Evolutionary conservation across 2,797 vertebrate species (phyloP).

Genomic region (Acanthiza pusilla): DNA sequence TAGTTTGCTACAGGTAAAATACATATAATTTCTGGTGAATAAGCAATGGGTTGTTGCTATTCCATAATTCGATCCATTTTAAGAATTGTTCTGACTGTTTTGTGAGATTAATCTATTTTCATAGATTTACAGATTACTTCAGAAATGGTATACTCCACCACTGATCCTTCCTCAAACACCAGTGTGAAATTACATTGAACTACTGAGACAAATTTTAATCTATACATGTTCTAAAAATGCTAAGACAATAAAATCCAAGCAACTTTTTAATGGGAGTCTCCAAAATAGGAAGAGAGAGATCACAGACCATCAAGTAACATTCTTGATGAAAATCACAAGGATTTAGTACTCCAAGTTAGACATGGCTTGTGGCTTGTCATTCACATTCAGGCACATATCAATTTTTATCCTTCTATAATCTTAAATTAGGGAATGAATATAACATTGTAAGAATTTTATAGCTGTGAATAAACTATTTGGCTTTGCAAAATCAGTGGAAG

Average conservation of each 20-base stretch:
- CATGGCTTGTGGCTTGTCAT: background rate
- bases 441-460: background rate
- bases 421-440: background rate
- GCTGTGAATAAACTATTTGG: background rate
- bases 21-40: background rate
- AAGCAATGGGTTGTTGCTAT: background rate
- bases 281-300: background rate
- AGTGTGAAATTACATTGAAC: background rate
- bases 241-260: background rate
- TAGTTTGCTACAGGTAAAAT: background rate
- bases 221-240: background rate
- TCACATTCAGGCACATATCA: background rate
- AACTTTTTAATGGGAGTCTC: background rate
- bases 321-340: background rate
- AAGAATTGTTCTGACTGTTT: background rate
- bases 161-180: background rate
- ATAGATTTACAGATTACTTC: background rate
- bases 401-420: background rate
- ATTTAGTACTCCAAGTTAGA: background rate
- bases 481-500: background rate
- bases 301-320: background rate
- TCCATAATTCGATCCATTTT: background rate
- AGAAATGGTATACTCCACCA: background rate
- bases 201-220: background rate
- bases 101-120: background rate